Conservation (phyloP, 2,888 invertebrate species). For the Nebria brevicollis region DNA sequence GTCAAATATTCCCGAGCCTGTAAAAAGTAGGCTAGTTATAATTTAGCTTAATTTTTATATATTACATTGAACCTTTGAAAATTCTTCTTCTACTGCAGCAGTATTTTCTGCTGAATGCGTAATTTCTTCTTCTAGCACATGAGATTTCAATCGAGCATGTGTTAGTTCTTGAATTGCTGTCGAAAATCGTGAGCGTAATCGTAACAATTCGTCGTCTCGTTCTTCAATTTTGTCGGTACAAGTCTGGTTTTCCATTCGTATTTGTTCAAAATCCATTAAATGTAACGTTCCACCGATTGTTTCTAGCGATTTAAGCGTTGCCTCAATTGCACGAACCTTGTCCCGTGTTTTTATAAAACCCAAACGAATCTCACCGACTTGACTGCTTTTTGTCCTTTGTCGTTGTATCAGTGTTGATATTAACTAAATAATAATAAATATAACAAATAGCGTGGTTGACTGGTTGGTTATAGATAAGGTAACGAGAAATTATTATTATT, state of each 20-base stretch:
- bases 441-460: not conserved
- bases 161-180: slow-evolving; percentile 65
- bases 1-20: slow-evolving; percentile 59
- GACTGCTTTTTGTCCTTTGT: slow-evolving; percentile 54
- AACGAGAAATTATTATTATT: too few relatives aligned
- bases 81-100: slow-evolving; percentile 50
- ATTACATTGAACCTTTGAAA: slow-evolving; percentile 40
- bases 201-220: slow-evolving; percentile 65
- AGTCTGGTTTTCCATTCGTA: slow-evolving; percentile 67
- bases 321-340: slow-evolving; percentile 56
- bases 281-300: slow-evolving; percentile 65
- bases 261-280: slow-evolving; percentile 67
- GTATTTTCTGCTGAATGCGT: slow-evolving; percentile 51
- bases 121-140: slow-evolving; percentile 59
- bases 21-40: not conserved
- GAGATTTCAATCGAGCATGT: slow-evolving; percentile 66
- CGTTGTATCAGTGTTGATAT: slow-evolving; percentile 55
- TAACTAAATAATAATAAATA: slow-evolving; percentile 45
- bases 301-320: slow-evolving; percentile 58
- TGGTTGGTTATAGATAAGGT: too few relatives aligned
- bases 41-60: slow-evolving; percentile 1
- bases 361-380: slow-evolving; percentile 56
- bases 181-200: slow-evolving; percentile 63
- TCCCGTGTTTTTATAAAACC: slow-evolving; percentile 57
- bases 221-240: slow-evolving; percentile 68